phyloP scores from a whole-genome alignment of 2,888 invertebrate species.

The Cosmorhoe ocellata region DNA sequence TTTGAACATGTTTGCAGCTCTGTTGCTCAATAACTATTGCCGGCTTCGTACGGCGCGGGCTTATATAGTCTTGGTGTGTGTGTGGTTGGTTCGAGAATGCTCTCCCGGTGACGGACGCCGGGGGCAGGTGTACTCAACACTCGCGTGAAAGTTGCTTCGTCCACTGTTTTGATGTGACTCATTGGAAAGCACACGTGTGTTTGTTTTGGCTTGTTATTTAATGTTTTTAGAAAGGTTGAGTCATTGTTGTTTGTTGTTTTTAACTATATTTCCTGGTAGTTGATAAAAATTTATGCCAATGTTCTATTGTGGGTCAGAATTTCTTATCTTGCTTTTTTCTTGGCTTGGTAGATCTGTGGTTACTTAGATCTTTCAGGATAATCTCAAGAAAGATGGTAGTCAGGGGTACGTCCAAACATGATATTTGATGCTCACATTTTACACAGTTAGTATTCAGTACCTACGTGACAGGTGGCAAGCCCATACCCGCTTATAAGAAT shows the following conservation, averaged over 20 bases:
- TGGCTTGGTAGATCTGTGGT: too few relatives aligned
- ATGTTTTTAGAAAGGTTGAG: constrained; percentile 11
- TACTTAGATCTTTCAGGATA: too few relatives aligned
- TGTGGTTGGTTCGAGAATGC: constrained; percentile 67
- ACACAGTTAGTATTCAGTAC: too few relatives aligned
- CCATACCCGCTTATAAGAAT: too few relatives aligned
- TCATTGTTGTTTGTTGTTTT: constrained; percentile 16
- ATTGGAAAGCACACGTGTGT: constrained; percentile 28
- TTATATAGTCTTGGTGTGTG: constrained; percentile 69
- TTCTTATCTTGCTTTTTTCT: too few relatives aligned
- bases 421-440: too few relatives aligned
- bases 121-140: constrained; percentile 65
- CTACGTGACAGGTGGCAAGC: too few relatives aligned
- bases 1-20: constrained; percentile 57
- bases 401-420: too few relatives aligned
- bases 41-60: constrained; percentile 42
- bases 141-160: constrained; percentile 47
- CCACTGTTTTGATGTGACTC: constrained; percentile 28
- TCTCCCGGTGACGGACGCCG: constrained; percentile 66
- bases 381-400: too few relatives aligned
- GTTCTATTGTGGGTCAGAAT: too few relatives aligned
- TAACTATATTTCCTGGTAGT: too few relatives aligned
- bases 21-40: constrained; percentile 52
- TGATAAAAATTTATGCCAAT: too few relatives aligned
- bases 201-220: constrained; percentile 29